Conservation (phyloP, 2,797 vertebrate genomes). For the Neopelma chrysocephalum region DNA sequence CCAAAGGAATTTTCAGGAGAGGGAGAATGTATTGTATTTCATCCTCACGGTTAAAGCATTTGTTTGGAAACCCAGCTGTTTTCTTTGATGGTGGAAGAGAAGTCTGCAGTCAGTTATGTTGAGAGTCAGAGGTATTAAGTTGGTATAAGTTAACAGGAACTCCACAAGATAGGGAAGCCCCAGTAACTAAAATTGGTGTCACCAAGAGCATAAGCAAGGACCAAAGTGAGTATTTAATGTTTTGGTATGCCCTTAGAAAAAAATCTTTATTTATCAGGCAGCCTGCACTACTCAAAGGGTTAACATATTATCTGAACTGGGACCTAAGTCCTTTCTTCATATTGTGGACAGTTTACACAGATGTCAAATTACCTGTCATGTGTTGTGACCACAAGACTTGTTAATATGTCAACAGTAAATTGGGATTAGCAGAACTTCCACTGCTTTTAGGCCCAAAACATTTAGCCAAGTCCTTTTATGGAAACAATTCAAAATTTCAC, state of each 20-base stretch:
- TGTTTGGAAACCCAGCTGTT: neutral
- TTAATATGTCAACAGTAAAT: neutral
- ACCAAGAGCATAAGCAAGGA: neutral
- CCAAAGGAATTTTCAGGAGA: neutral
- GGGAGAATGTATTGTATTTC: neutral
- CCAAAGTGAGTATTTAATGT: neutral
- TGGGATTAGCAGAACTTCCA: neutral
- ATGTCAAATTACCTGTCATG: neutral
- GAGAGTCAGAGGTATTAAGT: neutral
- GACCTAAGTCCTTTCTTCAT: neutral
- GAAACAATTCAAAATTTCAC: neutral
- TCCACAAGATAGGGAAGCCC: neutral
- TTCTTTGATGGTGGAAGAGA: neutral
- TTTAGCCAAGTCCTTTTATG: neutral
- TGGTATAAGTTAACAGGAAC: neutral
- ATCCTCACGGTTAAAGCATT: neutral
- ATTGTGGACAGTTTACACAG: neutral
- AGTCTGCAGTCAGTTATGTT: neutral
- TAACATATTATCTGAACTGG: neutral
- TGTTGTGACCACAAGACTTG: neutral
- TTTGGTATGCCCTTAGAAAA: neutral
- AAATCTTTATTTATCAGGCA: neutral
- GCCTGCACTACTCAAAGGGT: neutral
- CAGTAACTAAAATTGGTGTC: neutral
- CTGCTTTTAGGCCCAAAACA: neutral